Conservation (phyloP, 2,113 vertebrate species). For the Symphodus melops region DNA sequence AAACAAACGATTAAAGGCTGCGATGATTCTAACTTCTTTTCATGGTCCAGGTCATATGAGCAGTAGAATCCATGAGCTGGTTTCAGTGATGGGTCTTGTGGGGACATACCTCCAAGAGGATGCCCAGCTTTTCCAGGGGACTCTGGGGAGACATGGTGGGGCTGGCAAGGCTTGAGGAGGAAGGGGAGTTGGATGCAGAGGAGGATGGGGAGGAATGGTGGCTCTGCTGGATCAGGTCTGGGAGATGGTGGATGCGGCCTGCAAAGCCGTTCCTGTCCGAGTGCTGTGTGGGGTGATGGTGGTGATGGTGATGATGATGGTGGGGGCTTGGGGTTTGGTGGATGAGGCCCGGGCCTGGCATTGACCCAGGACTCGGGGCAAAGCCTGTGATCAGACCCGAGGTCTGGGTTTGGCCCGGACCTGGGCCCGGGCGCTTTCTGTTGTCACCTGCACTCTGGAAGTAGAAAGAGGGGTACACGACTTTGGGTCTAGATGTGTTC, state of each 20-base stretch:
- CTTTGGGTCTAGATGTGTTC: constrained; percentile 88
- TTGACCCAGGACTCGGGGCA: constrained; percentile 56
- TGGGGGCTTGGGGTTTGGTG: constrained; percentile 73
- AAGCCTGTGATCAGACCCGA: constrained; percentile 58
- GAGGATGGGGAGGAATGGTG: constrained; percentile 94
- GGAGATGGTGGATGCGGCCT: constrained; percentile 98
- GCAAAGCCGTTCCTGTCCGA: constrained; percentile 97
- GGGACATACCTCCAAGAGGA: constrained; percentile 97
- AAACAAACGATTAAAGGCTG: not conserved
- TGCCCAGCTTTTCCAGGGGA: constrained; percentile 93
- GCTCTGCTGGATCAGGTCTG: constrained; percentile 99
- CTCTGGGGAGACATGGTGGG: constrained; percentile 96
- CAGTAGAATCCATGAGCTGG: constrained; percentile 41
- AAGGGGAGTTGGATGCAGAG: constrained; percentile 90
- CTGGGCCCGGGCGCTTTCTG: constrained; percentile 86
- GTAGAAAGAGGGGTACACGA: constrained; percentile 94
- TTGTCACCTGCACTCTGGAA: constrained; percentile 97
- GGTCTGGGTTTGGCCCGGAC: constrained; percentile 54
- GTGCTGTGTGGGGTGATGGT: constrained; percentile 78
- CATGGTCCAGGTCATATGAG: not conserved
- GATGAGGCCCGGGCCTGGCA: constrained; percentile 45
- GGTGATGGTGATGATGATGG: constrained; percentile 68
- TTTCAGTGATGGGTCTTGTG: constrained; percentile 29
- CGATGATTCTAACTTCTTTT: not conserved
- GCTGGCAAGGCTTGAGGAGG: constrained; percentile 96